Evolutionary conservation across 2,113 vertebrate species (phyloP).

Genomic region (Oncorhynchus mykiss): DNA sequence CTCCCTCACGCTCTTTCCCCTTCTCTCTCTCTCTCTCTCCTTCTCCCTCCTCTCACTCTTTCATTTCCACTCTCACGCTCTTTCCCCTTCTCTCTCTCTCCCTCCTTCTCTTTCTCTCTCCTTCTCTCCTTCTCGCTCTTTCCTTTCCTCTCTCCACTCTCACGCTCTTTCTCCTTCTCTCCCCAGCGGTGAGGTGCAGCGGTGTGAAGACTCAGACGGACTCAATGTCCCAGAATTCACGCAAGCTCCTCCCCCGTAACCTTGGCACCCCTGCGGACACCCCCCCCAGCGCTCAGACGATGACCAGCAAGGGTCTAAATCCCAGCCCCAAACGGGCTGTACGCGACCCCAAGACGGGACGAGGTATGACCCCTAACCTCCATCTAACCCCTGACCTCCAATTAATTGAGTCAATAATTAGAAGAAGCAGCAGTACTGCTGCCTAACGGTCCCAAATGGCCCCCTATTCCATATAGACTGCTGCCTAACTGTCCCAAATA

Average conservation of each 20-base stretch:
- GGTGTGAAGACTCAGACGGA: slow-evolving; percentile 94
- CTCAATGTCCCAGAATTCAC: slow-evolving; percentile 95
- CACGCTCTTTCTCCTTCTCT: neutral
- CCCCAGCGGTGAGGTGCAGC: slow-evolving; percentile 88
- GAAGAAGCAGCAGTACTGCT: neutral
- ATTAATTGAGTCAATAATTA: neutral
- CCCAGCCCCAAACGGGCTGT: slow-evolving; percentile 96
- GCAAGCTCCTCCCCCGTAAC: slow-evolving; percentile 88
- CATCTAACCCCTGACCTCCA: neutral
- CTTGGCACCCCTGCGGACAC: slow-evolving; percentile 93
- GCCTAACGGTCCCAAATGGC: neutral
- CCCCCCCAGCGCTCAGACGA: slow-evolving; percentile 83
- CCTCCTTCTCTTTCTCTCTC: no score
- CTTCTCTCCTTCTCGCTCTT: neutral
- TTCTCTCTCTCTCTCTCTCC: neutral
- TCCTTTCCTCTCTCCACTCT: neutral
- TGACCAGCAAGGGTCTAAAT: slow-evolving; percentile 85
- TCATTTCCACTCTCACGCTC: no score
- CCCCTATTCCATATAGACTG: no score
- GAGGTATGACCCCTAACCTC: slow-evolving; percentile 76
- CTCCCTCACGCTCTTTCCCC: no score
- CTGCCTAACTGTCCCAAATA: no score
- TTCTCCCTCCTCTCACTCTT: no score
- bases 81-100: no score
- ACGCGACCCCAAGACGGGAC: slow-evolving; percentile 96